phyloP scores from a whole-genome alignment of 2,797 vertebrate genomes.

The Galagoides demidoff region DNA sequence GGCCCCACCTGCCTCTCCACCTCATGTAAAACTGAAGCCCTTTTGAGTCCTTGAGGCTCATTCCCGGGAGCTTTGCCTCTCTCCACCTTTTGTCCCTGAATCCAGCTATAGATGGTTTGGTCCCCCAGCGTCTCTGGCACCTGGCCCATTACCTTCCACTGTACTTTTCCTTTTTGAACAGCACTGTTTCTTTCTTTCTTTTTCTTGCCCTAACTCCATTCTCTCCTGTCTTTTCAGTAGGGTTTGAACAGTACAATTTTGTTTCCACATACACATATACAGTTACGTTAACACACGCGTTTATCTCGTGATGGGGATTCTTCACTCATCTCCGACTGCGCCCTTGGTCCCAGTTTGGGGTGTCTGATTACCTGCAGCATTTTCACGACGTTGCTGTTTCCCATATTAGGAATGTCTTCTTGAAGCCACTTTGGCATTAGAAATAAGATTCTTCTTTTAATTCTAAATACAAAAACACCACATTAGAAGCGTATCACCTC shows the following conservation, averaged over 20 bases:
- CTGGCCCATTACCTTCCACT: neutral
- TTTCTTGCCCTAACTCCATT: neutral
- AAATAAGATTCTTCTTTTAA: conserved; percentile 87
- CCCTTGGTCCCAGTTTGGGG: neutral
- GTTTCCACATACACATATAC: neutral
- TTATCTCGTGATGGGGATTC: neutral
- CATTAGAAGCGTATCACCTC: neutral
- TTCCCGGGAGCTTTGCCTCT: neutral
- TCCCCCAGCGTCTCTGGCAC: neutral
- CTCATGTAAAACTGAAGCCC: neutral
- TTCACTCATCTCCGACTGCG: neutral
- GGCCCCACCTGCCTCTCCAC: neutral
- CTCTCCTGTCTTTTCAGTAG: neutral
- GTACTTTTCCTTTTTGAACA: neutral
- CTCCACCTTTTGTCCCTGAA: neutral
- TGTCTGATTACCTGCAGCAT: conserved; percentile 91
- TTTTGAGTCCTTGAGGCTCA: neutral
- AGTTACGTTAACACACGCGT: neutral
- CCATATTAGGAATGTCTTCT: conserved; percentile 90
- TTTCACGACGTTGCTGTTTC: conserved; percentile 91
- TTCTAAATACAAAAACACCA: conserved; percentile 83
- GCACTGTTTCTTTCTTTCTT: neutral
- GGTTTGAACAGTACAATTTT: neutral
- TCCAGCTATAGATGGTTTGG: neutral
- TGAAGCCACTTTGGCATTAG: conserved; percentile 90